Base-by-base conservation (phyloP, 2,888 invertebrate genomes). In the Drosophila aldrichi region DNA sequence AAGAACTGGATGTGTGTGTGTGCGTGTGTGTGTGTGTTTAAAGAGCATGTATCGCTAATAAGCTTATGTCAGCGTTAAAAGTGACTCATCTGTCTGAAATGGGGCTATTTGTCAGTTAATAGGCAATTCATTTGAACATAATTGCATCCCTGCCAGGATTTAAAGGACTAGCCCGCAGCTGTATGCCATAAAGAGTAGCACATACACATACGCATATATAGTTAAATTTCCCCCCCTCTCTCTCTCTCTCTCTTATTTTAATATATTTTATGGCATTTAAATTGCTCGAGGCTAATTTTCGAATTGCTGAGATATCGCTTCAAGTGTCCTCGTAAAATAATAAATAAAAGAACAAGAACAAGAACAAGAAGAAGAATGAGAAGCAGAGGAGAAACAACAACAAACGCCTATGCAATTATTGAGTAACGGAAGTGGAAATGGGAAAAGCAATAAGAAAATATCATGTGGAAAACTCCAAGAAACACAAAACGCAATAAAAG, bases 1-100 rank as follows among this genome's bases (percentile, higher is more conserved):
- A 63, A 63, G 70, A 70, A 75, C 65, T 75, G 49, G 3, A 7
- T 43, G 20, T 62, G 61, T 65, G 70, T 61, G 65, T 65, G 77
- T 59, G 14, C 25, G 36, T 52, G 20, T 22, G 9, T 62, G 67
- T 66, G 81, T 66, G 74, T 75, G 67, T 58, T 79, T 20, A 22
- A 34, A 52, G 36, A 67, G 71, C 79, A 65, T 84, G 80, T 81
- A 67, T 67, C 61, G 85, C 76, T 83, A 84, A 83, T 84, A 79
- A 76, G 83, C 85, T 87, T 81, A 85, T 82, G 82, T 88, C 83
- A 80, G 82, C 81, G 67, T 81, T 81, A 83, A 86, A 82, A 82
- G 68, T 86, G 74, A 86, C 81, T 86, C 87, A 88, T 82, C 81
- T 64, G 68, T 8, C 32, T 12, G 61, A 71, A 78, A 74, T 74